phyloP scores from a whole-genome alignment of 2,797 vertebrate species.

The Enteromius viviparus region DNA sequence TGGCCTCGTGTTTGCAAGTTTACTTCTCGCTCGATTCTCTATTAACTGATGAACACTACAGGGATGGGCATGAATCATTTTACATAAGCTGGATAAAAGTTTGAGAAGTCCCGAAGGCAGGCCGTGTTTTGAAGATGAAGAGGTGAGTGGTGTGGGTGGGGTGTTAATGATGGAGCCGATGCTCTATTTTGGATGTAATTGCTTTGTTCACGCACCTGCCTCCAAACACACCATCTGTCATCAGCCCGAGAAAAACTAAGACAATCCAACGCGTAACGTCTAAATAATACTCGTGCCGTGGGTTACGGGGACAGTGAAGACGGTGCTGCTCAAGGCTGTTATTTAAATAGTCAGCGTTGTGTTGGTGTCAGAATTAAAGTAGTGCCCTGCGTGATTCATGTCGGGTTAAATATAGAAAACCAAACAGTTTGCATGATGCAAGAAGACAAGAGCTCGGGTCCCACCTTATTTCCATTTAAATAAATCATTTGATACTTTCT shows the following conservation, averaged over 20 bases:
- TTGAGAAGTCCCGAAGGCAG: background rate
- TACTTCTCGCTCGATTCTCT: background rate
- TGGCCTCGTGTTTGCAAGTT: background rate
- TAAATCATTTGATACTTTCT: too few species aligned
- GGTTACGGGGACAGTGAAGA: background rate
- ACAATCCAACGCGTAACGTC: constrained; percentile 8
- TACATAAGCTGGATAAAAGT: constrained; percentile 17
- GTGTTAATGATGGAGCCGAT: constrained; percentile 34
- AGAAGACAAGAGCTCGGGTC: background rate
- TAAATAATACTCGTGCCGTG: background rate
- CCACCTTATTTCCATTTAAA: too few species aligned
- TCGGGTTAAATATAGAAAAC: background rate
- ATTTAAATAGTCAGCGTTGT: background rate
- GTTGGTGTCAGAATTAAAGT: background rate
- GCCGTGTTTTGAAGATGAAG: constrained; percentile 19
- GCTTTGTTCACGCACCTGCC: constrained; percentile 47
- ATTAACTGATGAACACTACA: background rate
- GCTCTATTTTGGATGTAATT: constrained; percentile 44
- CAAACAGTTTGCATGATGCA: background rate
- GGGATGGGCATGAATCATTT: constrained; percentile 19
- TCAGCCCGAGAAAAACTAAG: constrained; percentile 30
- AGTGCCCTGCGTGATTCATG: background rate
- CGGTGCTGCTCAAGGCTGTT: background rate
- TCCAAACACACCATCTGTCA: constrained; percentile 47
- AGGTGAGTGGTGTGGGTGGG: constrained; percentile 35